Conservation (phyloP, 2,113 vertebrate species). For the Cavia porcellus region DNA sequence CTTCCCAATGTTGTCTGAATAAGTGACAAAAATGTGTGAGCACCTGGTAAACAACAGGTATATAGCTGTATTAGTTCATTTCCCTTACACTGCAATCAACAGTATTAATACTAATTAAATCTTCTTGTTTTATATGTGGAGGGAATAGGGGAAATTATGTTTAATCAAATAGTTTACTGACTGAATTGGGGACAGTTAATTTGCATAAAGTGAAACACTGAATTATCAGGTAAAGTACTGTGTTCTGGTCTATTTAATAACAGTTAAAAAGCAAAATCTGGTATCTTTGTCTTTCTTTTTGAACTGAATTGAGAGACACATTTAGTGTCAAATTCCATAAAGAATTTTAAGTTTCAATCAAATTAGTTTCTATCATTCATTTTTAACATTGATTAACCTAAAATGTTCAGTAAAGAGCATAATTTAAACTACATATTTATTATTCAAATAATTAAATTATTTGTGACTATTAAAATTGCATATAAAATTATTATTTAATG, state of each 20-base stretch:
- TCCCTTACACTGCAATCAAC: background rate
- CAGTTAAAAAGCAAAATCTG: background rate
- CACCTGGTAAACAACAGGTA: background rate
- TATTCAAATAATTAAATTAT: conserved; percentile 6
- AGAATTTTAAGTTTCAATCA: conserved; percentile 24
- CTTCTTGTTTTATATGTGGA: background rate
- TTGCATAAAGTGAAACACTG: conserved; percentile 46
- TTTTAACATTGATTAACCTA: conserved; percentile 49
- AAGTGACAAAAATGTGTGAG: background rate
- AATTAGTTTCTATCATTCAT: background rate
- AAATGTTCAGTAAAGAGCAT: conserved; percentile 21
- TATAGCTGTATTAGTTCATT: background rate
- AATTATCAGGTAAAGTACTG: background rate
- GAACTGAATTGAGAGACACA: background rate
- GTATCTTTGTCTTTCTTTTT: background rate
- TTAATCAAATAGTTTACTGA: conserved; percentile 36
- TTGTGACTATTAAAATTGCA: conserved; percentile 50
- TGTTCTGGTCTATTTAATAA: conserved; percentile 22
- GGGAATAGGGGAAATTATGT: background rate
- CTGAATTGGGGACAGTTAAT: background rate
- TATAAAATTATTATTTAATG: conserved; percentile 36
- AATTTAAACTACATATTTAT: conserved; percentile 7
- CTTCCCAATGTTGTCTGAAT: background rate
- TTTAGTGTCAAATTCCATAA: conserved; percentile 37
- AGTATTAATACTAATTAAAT: conserved; percentile 19